Base-by-base conservation (phyloP, 2,113 vertebrate species). In the Saccopteryx bilineata region DNA sequence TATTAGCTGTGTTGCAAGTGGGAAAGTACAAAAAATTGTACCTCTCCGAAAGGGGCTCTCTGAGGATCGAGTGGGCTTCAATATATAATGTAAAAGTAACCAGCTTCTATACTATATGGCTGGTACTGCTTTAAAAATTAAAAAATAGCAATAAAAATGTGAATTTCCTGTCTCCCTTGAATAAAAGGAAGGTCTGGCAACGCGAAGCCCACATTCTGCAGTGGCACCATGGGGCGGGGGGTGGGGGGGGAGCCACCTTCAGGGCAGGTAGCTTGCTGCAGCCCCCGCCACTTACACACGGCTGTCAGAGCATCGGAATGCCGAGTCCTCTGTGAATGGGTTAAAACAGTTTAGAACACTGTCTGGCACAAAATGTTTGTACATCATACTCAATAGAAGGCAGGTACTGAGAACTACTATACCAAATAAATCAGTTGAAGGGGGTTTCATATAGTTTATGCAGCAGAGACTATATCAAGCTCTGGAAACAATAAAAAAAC, bases 71-170 rank as follows among this genome's bases (percentile, higher is more conserved):
- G 68, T 39, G 50, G 56, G 48, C 48, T 82, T 66, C 39, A 56
- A 12, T 13, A 33, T 65, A 79, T 23, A 91, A 85, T 58, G 58
- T 33, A 46, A 72, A 88, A 82, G 71, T 71, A 46, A 89, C 68
- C 75, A 79, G 28, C 19, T 54, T 90, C 83, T 75, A 87, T 66
- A 93, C 83, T 75, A 87, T 66, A 93, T 87, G 81, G 58, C 63
- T 13, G 60, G 3, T 74, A 54, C 69, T 71, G 65, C 78, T 96
- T 90, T 91, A 75, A 97, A 96, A 96, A 95, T 91, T 69, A 86
- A 95, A 90, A 94, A 95, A 93, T 75, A 91, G 82, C 82, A 87
- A 96, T 95, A 94, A 95, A 97, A 93, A 93, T 87, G 58, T 66
- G 89, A 58, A 88, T 93, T 94, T 86, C 85, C 86, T 92, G 69